phyloP scores from a whole-genome alignment of 2,797 vertebrate genomes.

The Megaceryle alcyon region DNA sequence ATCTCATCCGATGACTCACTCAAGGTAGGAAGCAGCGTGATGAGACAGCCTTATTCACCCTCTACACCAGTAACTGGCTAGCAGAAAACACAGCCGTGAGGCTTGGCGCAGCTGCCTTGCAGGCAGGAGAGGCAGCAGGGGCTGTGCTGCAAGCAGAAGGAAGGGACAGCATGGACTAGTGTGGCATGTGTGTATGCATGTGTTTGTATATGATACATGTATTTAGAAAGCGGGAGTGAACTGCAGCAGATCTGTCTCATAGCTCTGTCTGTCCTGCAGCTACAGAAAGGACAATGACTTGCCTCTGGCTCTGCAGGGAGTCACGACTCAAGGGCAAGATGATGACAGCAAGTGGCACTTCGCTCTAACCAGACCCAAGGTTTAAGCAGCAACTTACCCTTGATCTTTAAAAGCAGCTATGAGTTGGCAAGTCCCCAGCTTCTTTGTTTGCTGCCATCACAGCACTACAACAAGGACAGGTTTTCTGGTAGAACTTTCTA shows the following conservation, averaged over 20 bases:
- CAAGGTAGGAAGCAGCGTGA: neutral
- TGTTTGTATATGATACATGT: fast-evolving
- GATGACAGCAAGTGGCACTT: neutral
- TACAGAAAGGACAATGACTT: neutral
- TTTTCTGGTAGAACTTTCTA: neutral
- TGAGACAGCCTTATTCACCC: neutral
- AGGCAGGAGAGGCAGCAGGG: neutral
- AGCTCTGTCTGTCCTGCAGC: neutral
- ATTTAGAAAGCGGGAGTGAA: neutral
- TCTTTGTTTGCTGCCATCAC: neutral
- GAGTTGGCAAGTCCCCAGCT: neutral
- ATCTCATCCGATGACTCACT: neutral
- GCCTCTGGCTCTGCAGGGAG: neutral
- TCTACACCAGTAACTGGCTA: neutral
- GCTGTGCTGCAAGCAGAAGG: neutral
- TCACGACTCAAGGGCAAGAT: neutral
- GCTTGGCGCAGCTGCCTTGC: neutral
- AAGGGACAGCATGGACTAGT: fast-evolving
- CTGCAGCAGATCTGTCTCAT: neutral
- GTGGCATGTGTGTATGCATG: fast-evolving
- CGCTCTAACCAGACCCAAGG: fast-evolving
- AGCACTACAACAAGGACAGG: neutral
- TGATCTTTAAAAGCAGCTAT: neutral
- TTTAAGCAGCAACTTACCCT: neutral
- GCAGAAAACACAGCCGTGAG: neutral